A percentile compares a stretch with the other conserved stretches of the same genome.
phyloP scores from a whole-genome alignment of 2,888 invertebrate genomes.

The Sarcophaga carnaria region DNA sequence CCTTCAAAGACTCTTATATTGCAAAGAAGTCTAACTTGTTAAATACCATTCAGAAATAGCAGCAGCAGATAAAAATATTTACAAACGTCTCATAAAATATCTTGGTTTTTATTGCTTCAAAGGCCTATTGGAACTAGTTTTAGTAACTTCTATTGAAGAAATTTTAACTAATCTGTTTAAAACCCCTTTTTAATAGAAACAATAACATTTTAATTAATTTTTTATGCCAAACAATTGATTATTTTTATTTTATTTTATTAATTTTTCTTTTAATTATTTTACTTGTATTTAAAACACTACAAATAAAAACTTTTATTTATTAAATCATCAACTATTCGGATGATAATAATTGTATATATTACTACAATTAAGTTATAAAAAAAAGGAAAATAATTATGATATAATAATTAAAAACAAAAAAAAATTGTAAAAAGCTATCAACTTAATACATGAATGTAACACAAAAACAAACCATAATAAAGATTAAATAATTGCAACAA shows the following conservation, averaged over 20 bases:
- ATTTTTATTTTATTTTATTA: constrained; percentile 50
- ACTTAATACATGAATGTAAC: constrained; percentile 28
- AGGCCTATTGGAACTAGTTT: too few relatives aligned
- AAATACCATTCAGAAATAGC: too few relatives aligned
- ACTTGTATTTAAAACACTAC: constrained; percentile 52
- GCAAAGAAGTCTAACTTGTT: too few relatives aligned
- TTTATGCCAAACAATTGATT: constrained; percentile 54
- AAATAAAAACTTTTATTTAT: constrained; percentile 51
- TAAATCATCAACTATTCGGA: constrained; percentile 49
- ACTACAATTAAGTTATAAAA: constrained; percentile 22
- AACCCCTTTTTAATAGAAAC: neutral
- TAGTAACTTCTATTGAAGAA: too few relatives aligned
- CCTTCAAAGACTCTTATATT: too few relatives aligned
- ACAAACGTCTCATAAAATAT: too few relatives aligned
- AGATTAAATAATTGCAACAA: constrained; percentile 42
- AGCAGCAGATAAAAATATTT: too few relatives aligned
- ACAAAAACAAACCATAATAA: constrained; percentile 17
- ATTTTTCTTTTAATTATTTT: constrained; percentile 38
- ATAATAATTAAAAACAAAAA: neutral
- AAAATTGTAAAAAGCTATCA: constrained; percentile 40
- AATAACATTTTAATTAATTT: neutral
- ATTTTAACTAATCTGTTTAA: neutral
- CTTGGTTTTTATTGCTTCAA: too few relatives aligned
- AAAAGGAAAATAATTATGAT: neutral
- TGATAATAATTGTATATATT: constrained; percentile 27